These are phyloP conservation scores for Chinchilla lanigera DNA, from an alignment of 2,113 vertebrate genomes.

Conservation along the genomic window DNA sequence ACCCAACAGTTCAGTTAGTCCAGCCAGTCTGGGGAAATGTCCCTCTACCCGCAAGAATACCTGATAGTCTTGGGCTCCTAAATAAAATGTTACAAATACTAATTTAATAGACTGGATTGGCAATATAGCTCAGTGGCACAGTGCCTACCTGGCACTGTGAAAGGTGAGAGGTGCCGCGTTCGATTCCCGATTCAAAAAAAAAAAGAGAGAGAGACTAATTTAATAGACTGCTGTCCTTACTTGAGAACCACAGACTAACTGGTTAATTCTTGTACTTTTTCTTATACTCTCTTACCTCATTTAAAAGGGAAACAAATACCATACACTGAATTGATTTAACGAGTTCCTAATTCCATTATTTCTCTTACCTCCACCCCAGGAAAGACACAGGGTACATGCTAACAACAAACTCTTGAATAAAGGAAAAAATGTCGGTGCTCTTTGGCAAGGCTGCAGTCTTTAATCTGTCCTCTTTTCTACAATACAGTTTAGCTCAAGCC, in stretches of 20 bases:
- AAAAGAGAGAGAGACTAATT: too few relatives aligned
- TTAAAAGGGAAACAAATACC: constrained; percentile 25
- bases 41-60: neutral
- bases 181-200: too few relatives aligned
- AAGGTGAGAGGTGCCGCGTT: too few relatives aligned
- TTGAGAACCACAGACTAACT: neutral
- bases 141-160: too few relatives aligned
- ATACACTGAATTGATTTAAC: neutral
- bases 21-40: neutral
- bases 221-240: constrained; percentile 16
- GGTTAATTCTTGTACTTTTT: neutral
- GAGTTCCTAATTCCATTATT: neutral
- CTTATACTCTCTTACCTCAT: neutral
- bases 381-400: neutral
- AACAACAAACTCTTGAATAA: neutral
- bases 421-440: neutral
- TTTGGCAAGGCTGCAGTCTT: neutral
- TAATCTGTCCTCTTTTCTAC: neutral
- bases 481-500: neutral
- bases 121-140: too few relatives aligned
- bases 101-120: constrained; percentile 36
- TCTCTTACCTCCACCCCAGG: too few relatives aligned
- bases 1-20: neutral
- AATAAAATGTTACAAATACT: neutral
- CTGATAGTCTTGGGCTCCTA: constrained; percentile 1